phyloP scores from a whole-genome alignment of 1,140 invertebrate genomes.

The Drosophila sulfurigaster region DNA sequence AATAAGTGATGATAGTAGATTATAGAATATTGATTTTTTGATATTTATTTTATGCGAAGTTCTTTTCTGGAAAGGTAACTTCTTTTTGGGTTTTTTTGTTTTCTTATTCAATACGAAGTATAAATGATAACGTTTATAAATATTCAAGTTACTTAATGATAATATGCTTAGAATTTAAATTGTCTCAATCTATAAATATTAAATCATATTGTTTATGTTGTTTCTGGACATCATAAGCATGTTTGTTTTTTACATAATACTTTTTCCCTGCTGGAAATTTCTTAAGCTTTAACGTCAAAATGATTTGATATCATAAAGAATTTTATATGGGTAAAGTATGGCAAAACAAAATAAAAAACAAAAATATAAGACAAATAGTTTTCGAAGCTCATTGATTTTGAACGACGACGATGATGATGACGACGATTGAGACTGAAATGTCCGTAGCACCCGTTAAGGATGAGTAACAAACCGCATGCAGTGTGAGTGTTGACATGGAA shows the following conservation, averaged over 20 bases:
- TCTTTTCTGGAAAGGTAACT: too few species aligned
- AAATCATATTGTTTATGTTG: too few species aligned
- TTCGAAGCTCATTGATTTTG: slow-evolving; percentile 50
- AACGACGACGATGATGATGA: background rate
- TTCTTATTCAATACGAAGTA: too few species aligned
- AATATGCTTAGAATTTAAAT: too few species aligned
- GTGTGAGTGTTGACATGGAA: background rate
- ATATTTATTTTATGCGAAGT: too few species aligned
- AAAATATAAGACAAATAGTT: slow-evolving; percentile 20
- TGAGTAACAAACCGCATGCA: slow-evolving; percentile 19
- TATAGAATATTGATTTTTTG: background rate
- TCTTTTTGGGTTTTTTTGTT: too few species aligned
- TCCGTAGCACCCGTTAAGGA: slow-evolving; percentile 1
- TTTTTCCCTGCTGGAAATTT: slow-evolving; percentile 10
- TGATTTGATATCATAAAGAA: slow-evolving; percentile 24
- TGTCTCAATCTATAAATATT: too few species aligned
- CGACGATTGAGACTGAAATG: background rate
- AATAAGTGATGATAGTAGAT: background rate
- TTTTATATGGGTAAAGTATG: slow-evolving; percentile 9
- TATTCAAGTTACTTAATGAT: too few species aligned
- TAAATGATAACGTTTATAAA: too few species aligned
- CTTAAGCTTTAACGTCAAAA: slow-evolving; percentile 12
- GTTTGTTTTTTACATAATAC: slow-evolving; percentile 18
- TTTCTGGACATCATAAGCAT: too few species aligned
- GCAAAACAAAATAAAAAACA: background rate